A percentile compares a stretch with the other conserved stretches of the same genome.
Conservation (phyloP, 1,140 invertebrate genomes). For the Bombus sibiricus region DNA sequence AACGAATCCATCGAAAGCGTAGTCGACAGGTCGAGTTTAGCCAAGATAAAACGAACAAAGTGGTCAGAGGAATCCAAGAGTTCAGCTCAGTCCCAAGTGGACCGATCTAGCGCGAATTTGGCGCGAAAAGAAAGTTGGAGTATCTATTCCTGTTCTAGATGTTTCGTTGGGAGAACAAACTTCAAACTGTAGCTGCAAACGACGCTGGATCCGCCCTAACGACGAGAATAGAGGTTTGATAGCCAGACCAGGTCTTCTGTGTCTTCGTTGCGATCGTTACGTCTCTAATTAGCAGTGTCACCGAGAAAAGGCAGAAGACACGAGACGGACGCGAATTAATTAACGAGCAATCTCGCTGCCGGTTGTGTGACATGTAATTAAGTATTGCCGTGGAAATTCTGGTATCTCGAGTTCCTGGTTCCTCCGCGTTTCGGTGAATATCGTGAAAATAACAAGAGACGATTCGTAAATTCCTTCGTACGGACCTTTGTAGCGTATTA, state of each 20-base stretch:
- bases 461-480: neutral
- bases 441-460: neutral
- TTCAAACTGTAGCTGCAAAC: too few relatives aligned
- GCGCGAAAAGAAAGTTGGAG: neutral
- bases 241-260: neutral
- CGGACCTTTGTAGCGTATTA: too few relatives aligned
- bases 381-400: neutral
- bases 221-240: too few relatives aligned
- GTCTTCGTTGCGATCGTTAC: neutral
- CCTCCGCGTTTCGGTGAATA: neutral
- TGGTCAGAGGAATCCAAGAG: too few relatives aligned
- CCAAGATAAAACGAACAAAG: neutral
- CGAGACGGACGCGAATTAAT: conserved; percentile 52
- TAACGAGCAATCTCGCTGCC: conserved; percentile 36
- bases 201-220: too few relatives aligned
- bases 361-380: conserved; percentile 46
- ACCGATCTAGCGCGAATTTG: neutral
- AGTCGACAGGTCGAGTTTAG: neutral
- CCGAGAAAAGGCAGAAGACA: conserved; percentile 21
- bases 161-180: neutral
- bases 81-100: neutral
- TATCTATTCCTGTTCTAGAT: neutral
- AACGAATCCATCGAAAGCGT: neutral
- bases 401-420: neutral
- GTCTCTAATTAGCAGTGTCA: conserved; percentile 47